Conservation (phyloP, 2,888 invertebrate species). For the Notodonta dromedarius region DNA sequence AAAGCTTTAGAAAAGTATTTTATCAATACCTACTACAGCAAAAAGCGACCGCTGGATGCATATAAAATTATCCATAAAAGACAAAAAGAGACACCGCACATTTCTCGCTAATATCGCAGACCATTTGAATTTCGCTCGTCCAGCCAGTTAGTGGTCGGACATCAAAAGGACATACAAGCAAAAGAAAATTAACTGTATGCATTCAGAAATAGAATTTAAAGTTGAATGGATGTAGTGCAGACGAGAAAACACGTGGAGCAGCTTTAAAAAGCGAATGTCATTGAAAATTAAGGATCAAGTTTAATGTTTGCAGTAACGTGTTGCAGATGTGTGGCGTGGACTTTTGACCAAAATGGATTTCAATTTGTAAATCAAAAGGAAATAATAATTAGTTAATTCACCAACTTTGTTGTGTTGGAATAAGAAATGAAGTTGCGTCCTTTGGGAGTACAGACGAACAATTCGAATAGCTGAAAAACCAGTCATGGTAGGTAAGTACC, state of each 20-base stretch:
- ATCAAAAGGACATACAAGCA: conserved; percentile 21
- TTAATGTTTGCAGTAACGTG: neutral
- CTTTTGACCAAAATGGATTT: neutral
- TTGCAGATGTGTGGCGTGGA: neutral
- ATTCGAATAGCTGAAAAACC: no score
- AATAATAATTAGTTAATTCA: no score
- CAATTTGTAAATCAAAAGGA: neutral
- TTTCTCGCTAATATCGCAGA: conserved; percentile 22
- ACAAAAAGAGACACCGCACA: conserved; percentile 15
- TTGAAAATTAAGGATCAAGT: conserved; percentile 31
- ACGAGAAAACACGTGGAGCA: conserved; percentile 8
- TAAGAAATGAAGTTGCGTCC: no score
- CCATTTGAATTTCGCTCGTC: conserved; percentile 26
- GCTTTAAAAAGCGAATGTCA: conserved; percentile 16
- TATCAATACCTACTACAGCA: no score
- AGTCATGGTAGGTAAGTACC: no score
- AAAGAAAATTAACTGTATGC: conserved; percentile 6
- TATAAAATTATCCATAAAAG: conserved; percentile 14
- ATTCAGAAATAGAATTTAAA: neutral
- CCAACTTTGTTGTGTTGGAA: no score
- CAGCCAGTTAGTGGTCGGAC: conserved; percentile 15
- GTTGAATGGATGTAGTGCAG: neutral
- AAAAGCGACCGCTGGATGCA: neutral
- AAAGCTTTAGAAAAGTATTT: no score
- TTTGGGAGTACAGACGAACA: no score